Evolutionary conservation across 37 sponge, comb jelly and placozoan species (phyloP).

Genomic region (Cliona cf. orientalis): DNA sequence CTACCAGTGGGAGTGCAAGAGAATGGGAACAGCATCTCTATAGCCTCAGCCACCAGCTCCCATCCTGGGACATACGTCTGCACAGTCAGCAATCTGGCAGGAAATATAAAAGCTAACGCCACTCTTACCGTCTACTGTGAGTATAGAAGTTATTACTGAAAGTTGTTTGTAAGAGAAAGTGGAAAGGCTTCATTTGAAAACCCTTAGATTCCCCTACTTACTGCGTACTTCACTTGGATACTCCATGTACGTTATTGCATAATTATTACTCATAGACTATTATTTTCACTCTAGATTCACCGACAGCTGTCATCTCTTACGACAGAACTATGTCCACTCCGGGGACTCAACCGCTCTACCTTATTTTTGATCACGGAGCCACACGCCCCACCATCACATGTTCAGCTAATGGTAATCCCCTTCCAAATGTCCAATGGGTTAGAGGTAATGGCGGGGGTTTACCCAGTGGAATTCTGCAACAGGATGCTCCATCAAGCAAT

Average conservation of each 20-base stretch:
- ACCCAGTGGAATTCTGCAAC: not conserved
- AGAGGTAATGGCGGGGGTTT: not conserved
- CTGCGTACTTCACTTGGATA: not conserved
- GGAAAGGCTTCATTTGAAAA: not conserved
- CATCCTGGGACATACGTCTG: constrained; percentile 16
- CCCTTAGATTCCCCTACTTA: not conserved
- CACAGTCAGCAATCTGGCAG: constrained; percentile 3
- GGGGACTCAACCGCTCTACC: not conserved
- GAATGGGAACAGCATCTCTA: constrained; percentile 1
- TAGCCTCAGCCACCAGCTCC: not conserved
- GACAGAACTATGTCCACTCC: not conserved
- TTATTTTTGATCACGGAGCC: not conserved
- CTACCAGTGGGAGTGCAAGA: not conserved
- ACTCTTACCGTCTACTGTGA: constrained; percentile 11
- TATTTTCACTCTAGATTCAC: constrained; percentile 19
- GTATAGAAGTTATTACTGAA: not conserved
- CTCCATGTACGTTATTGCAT: too few relatives aligned
- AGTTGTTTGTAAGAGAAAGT: not conserved
- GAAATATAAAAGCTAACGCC: not conserved
- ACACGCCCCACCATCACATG: constrained; percentile 28
- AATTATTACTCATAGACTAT: not conserved
- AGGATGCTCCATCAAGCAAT: not conserved
- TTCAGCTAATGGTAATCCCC: constrained; percentile 8
- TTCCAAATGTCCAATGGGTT: constrained; percentile 17
- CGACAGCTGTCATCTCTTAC: not conserved